Evolutionary conservation across 2,113 vertebrate genomes (phyloP).

Genomic region (Nothoprocta pentlandii): DNA sequence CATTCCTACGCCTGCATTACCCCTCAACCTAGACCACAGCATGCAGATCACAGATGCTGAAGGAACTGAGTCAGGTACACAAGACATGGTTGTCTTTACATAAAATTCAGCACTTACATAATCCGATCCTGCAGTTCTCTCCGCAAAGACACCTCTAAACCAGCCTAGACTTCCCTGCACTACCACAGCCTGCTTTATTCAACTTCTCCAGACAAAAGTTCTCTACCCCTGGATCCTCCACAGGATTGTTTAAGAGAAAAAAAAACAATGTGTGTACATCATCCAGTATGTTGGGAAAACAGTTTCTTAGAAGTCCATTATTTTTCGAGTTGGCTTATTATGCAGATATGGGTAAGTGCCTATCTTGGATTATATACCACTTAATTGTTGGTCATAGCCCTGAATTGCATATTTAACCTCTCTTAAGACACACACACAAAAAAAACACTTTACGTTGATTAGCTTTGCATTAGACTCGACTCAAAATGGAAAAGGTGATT

Average conservation of each 20-base stretch:
- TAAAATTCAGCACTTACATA: not conserved
- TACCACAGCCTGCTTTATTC: not conserved
- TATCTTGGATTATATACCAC: not conserved
- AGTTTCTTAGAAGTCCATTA: not conserved
- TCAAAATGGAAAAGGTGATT: not conserved
- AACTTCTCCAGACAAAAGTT: not conserved
- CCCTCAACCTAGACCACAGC: not conserved
- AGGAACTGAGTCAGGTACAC: not conserved
- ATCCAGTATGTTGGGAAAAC: not conserved
- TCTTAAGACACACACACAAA: not conserved
- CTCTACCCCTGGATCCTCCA: not conserved
- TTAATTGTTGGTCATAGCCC: not conserved
- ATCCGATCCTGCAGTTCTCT: too few species aligned
- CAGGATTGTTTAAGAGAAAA: not conserved
- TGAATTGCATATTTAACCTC: not conserved
- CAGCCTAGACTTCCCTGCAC: not conserved
- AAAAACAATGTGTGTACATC: not conserved
- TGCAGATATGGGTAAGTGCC: not conserved
- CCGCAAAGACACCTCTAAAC: accelerated
- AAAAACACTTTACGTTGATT: not conserved
- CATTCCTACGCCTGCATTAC: not conserved
- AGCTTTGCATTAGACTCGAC: not conserved
- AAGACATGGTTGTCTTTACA: not conserved
- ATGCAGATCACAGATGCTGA: not conserved
- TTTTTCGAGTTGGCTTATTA: not conserved